These are phyloP conservation scores for Thymallus thymallus DNA, from an alignment of 2,113 vertebrate species.

Conservation along the genomic window DNA sequence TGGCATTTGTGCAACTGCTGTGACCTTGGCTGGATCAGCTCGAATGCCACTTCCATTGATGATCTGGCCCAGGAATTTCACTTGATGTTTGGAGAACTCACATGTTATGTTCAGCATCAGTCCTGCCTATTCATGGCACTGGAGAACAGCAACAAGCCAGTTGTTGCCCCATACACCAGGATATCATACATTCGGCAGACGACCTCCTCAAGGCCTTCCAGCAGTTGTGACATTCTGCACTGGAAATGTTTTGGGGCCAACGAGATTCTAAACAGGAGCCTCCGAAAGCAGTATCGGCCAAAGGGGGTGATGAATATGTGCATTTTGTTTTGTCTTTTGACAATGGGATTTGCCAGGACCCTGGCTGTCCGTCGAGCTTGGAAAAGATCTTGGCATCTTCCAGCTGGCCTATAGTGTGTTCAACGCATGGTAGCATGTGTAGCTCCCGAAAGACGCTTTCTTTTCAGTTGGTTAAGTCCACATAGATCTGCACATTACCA, in stretches of 20 bases:
- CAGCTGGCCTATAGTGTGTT: constrained; percentile 22
- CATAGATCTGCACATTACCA: constrained; percentile 6
- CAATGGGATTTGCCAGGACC: constrained; percentile 27
- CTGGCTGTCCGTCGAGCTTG: constrained; percentile 18
- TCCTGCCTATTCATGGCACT: background rate
- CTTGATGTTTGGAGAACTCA: constrained; percentile 5
- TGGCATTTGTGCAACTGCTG: constrained; percentile 11
- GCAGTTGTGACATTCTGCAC: constrained; percentile 6
- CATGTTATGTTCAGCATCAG: constrained; percentile 22
- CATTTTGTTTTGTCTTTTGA: background rate
- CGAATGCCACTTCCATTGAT: constrained; percentile 5
- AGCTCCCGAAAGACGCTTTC: constrained; percentile 10
- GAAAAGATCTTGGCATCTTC: constrained; percentile 13
- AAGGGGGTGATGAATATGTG: constrained; percentile 28
- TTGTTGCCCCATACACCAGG: constrained; percentile 1
- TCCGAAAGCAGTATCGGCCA: constrained; percentile 26
- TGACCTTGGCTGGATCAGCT: constrained; percentile 22
- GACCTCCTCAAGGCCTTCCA: background rate
- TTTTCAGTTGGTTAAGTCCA: constrained; percentile 27
- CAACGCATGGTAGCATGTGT: constrained; percentile 17
- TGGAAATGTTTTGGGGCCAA: constrained; percentile 28
- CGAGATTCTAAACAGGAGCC: constrained; percentile 24
- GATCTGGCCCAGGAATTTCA: constrained; percentile 9
- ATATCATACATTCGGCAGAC: constrained; percentile 23
- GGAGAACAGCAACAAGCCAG: background rate